Evolutionary conservation across 2,888 invertebrate species (phyloP).

Genomic region (Eupithecia vulgata): DNA sequence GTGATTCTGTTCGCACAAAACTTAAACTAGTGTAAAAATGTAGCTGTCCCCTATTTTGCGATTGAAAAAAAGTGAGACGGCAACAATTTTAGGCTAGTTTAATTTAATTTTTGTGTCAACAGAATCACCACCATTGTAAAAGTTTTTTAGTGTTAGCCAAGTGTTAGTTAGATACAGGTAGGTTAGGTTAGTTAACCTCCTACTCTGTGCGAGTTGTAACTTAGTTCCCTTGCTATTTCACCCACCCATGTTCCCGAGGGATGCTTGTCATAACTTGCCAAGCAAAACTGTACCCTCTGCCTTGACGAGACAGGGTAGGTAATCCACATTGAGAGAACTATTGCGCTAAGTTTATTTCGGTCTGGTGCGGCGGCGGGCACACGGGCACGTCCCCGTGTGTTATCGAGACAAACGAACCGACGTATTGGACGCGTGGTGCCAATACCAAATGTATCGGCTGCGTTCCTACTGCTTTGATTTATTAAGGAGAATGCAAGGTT

Average conservation of each 20-base stretch:
- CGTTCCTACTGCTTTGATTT: not conserved
- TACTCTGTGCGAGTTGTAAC: not conserved
- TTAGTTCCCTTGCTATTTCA: not conserved
- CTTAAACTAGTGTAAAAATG: too few relatives aligned
- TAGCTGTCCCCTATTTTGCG: too few relatives aligned
- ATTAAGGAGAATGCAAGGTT: slow-evolving; percentile 6
- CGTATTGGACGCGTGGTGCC: slow-evolving; percentile 55
- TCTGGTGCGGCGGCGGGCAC: slow-evolving; percentile 30
- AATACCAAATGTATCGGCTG: slow-evolving; percentile 26
- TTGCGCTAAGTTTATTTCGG: slow-evolving; percentile 28
- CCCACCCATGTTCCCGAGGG: not conserved
- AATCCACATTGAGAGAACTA: slow-evolving; percentile 4
- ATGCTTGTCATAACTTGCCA: not conserved
- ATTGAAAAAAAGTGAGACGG: too few relatives aligned
- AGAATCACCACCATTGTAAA: too few relatives aligned
- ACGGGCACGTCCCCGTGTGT: slow-evolving; percentile 59
- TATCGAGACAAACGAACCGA: slow-evolving; percentile 79
- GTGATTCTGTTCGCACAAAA: too few relatives aligned
- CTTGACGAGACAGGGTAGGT: not conserved
- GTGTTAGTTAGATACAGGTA: not conserved
- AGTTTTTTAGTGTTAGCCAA: too few relatives aligned
- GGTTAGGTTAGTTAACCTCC: not conserved
- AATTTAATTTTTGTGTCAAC: too few relatives aligned
- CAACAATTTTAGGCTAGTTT: too few relatives aligned
- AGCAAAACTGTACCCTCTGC: slow-evolving; percentile 2